Conservation (phyloP, 2,113 vertebrate genomes). For the Megaceryle torquata region DNA sequence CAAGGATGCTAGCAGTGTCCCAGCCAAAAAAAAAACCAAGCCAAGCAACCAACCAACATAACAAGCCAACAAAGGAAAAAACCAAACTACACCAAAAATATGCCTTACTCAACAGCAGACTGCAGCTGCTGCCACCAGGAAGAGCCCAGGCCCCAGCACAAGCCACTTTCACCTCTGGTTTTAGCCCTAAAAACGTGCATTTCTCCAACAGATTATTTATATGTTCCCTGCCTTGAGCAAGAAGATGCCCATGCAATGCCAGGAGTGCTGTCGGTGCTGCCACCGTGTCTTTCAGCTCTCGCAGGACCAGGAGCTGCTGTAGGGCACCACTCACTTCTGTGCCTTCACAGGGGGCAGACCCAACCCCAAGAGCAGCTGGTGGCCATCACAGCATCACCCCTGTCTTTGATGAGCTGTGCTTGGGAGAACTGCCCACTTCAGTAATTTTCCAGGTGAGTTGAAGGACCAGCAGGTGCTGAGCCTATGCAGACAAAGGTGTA, state of each 20-base stretch:
- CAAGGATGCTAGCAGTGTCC: not conserved
- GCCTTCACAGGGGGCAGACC: accelerated
- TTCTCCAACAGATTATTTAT: not conserved
- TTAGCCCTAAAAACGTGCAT: not conserved
- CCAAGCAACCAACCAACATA: not conserved
- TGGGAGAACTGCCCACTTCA: not conserved
- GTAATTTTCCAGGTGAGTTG: not conserved
- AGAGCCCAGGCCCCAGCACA: not conserved
- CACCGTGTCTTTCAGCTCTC: accelerated
- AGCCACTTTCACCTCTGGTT: not conserved
- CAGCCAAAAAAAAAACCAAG: not conserved
- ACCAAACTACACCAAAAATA: not conserved
- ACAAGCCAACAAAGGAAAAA: not conserved
- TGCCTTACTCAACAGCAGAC: not conserved
- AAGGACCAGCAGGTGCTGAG: not conserved
- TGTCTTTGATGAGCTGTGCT: not conserved
- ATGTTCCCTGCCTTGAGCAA: accelerated
- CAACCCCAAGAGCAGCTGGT: not conserved
- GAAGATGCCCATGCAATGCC: not conserved
- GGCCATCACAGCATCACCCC: not conserved
- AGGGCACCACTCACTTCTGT: not conserved
- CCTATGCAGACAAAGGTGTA: accelerated
- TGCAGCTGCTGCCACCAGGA: not conserved
- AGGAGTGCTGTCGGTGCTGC: accelerated
- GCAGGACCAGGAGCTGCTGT: accelerated